Evolutionary conservation across 2,113 vertebrate species (phyloP).

Genomic region (Saccopteryx bilineata): DNA sequence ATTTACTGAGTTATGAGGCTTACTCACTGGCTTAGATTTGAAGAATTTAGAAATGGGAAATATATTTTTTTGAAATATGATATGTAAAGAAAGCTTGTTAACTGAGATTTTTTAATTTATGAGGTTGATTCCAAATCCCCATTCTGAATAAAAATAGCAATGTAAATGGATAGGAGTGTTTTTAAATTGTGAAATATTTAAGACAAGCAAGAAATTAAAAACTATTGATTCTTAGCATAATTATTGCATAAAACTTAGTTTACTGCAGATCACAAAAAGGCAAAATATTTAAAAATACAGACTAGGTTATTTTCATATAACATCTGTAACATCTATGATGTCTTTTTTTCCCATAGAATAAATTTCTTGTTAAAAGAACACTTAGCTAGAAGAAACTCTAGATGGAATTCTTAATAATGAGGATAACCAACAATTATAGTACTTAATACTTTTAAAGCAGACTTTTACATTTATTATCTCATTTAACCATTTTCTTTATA

Average conservation of each 20-base stretch:
- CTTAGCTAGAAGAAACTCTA: constrained; percentile 28
- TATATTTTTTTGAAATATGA: constrained; percentile 59
- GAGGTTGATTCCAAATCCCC: background rate
- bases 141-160: constrained; percentile 36
- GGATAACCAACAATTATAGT: background rate
- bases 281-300: constrained; percentile 51
- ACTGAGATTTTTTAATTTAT: constrained; percentile 14
- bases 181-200: constrained; percentile 53
- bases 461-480: constrained; percentile 49
- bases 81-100: background rate
- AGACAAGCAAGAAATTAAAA: constrained; percentile 32
- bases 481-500: constrained; percentile 42
- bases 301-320: background rate
- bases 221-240: background rate
- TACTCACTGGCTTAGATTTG: constrained; percentile 31
- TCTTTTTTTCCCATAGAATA: background rate
- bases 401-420: constrained; percentile 23
- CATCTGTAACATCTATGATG: background rate
- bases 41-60: constrained; percentile 37
- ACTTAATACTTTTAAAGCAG: constrained; percentile 10
- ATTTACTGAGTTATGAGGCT: background rate
- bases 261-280: background rate
- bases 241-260: constrained; percentile 34
- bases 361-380: constrained; percentile 47
- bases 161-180: background rate